Evolutionary conservation across 2,888 invertebrate species (phyloP).

Genomic region (Muscina levida): DNA sequence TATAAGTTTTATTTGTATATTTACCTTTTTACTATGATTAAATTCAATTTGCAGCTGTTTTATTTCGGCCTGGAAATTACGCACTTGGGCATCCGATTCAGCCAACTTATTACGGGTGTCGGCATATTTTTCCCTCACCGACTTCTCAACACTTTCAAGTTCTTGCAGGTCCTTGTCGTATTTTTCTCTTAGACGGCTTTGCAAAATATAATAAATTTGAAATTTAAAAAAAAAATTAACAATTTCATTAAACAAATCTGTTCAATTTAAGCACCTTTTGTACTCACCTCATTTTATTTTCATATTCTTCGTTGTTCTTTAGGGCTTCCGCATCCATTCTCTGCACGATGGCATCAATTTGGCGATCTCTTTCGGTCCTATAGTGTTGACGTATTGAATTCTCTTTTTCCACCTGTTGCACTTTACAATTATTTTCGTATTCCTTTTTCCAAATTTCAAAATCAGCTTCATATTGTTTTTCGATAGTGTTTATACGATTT

Average conservation of each 20-base stretch:
- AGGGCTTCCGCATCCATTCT: conserved; percentile 79
- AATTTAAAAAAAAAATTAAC: conserved; percentile 16
- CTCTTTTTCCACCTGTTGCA: conserved; percentile 84
- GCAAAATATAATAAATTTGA: no score
- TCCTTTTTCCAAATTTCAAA: conserved; percentile 83
- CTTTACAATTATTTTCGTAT: conserved; percentile 80
- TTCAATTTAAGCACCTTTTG: not conserved
- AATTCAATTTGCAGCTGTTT: conserved; percentile 86
- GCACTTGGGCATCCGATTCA: conserved; percentile 84
- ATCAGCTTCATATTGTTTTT: conserved; percentile 84
- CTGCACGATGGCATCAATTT: conserved; percentile 83
- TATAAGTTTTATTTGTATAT: no score
- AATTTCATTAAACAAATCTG: not conserved
- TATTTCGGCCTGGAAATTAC: conserved; percentile 82
- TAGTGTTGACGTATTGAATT: conserved; percentile 85
- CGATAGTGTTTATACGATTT: conserved; percentile 82
- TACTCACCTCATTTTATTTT: conserved; percentile 76
- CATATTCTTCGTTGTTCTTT: conserved; percentile 77
- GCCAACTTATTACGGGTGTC: conserved; percentile 85
- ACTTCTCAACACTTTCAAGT: conserved; percentile 84
- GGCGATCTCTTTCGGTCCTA: conserved; percentile 87
- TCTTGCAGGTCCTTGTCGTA: conserved; percentile 87
- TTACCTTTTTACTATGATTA: conserved; percentile 83
- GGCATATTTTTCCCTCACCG: conserved; percentile 84
- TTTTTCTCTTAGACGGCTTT: conserved; percentile 87